Conservation (phyloP, 2,113 vertebrate genomes). For the Macaca fascicularis region DNA sequence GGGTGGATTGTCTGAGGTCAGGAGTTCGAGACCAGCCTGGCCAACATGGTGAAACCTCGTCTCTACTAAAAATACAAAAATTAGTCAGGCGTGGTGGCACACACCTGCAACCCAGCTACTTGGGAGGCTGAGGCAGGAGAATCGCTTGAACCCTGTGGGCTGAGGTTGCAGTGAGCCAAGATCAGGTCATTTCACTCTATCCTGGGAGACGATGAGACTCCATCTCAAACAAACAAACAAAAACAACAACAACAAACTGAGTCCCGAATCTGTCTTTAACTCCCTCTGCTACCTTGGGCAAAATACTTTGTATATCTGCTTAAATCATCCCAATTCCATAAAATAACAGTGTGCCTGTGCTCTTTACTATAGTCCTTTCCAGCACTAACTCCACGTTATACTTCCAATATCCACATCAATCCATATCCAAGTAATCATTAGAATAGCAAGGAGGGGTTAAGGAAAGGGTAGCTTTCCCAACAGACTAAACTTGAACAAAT, state of each 20-base stretch:
- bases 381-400: neutral
- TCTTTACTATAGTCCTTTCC: neutral
- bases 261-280: constrained; percentile 28
- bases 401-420: neutral
- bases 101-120: no score
- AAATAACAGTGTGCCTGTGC: neutral
- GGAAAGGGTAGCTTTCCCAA: constrained; percentile 7
- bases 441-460: neutral
- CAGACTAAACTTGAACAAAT: neutral
- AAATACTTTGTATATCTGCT: neutral
- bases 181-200: no score
- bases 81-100: no score
- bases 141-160: no score
- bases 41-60: no score
- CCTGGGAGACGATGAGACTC: no score
- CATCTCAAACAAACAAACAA: no score
- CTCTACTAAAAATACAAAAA: no score
- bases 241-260: neutral
- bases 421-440: neutral
- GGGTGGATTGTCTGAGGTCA: no score
- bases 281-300: neutral
- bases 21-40: no score
- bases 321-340: neutral
- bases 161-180: no score
- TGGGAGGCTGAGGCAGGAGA: no score